Conservation (phyloP, 1,140 invertebrate species). For the Caenorhabditis inopinata region DNA sequence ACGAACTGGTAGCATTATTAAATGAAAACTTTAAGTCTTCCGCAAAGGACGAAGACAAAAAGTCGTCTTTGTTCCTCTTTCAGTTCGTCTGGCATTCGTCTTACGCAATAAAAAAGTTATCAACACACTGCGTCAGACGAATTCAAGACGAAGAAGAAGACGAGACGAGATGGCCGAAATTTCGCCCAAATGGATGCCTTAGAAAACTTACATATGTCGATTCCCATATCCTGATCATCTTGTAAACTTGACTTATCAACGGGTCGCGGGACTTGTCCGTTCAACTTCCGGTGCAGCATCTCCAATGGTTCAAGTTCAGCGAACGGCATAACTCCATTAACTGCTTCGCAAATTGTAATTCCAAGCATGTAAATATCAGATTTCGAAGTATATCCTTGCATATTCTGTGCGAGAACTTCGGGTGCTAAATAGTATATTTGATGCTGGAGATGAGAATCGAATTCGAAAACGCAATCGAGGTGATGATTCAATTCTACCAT, state of each 20-base stretch:
- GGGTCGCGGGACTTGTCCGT: background rate
- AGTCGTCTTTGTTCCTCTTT: too few relatives aligned
- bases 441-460: slow-evolving; percentile 8
- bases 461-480: background rate
- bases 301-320: slow-evolving; percentile 36
- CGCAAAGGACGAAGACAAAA: too few relatives aligned
- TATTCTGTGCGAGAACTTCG: slow-evolving; percentile 42
- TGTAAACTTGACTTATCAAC: background rate
- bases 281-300: slow-evolving; percentile 34
- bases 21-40: too few relatives aligned
- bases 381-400: slow-evolving; percentile 23
- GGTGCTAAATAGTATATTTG: slow-evolving; percentile 34
- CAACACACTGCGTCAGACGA: too few relatives aligned
- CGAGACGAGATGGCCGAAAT: too few relatives aligned
- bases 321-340: slow-evolving; percentile 40
- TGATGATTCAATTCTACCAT: slow-evolving; percentile 14
- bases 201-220: background rate
- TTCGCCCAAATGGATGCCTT: too few relatives aligned
- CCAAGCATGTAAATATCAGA: slow-evolving; percentile 44
- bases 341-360: slow-evolving; percentile 30
- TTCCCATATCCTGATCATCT: background rate
- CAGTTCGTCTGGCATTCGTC: too few relatives aligned
- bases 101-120: too few relatives aligned
- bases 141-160: too few relatives aligned
- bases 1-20: too few relatives aligned